Evolutionary conservation across 2,888 invertebrate species (phyloP), one percentile per base, ranked within the genome.

Genomic region (Platycheirus albimanus): DNA sequence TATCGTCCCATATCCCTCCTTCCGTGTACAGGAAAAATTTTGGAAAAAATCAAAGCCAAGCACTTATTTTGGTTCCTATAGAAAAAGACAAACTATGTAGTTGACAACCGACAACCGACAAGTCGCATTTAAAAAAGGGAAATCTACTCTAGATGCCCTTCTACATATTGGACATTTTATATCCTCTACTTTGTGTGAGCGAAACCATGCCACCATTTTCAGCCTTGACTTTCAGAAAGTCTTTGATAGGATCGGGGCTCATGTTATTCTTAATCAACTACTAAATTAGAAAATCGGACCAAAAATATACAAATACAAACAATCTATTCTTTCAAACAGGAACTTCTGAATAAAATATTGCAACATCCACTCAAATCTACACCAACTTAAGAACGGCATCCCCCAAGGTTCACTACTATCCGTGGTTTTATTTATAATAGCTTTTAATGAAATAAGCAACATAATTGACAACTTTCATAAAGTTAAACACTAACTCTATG

Each of bases 271-370:
- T 2, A 51, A 28, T 51, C 24, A 51, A 28, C 51, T 52, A 13
- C n/a, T 24, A 30, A 52, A 52, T 13, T 52, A 28, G 33, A 52
- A 52, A 13, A 28, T 51, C 24, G 28, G 30, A 24, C 51, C 51
- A 28, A 51, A 51, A 11, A 51, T 51, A n/a, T 51, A 24, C 13
- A 51, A 51, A 28, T 51, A 51, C 30, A 51, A 24, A 17, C 17
- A 28, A 2, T 6, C 20, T 58, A 20, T 61, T 28, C 49, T 17
- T 13, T 19, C 36, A 36, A 36, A 36, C 36, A 3, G 36, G 10
- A 36, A 36, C 10, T 36, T 36, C 11, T 1, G 36, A 36, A 36
- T 36, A 5, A 36, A 36, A 36, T 36, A 36, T 36, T 36, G 6
- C 36, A 36, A 36, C 36, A 11, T 11, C 8, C 7, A 36, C 11